Evolutionary conservation across 1,140 invertebrate genomes (phyloP).

Genomic region (Papilio xuthus): DNA sequence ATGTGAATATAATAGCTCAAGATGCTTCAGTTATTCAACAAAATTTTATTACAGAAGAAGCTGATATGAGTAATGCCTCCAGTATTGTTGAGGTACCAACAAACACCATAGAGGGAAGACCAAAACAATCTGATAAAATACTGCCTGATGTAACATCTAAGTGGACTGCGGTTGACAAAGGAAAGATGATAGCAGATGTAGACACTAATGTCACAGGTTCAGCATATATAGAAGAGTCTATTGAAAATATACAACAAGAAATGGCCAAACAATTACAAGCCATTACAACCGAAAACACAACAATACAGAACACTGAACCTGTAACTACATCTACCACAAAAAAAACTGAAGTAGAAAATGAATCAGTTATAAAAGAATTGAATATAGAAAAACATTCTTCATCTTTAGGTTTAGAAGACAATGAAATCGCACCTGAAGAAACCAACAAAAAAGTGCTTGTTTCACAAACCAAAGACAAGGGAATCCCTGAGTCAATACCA

Average conservation of each 20-base stretch:
- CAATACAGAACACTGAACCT: slow-evolving; percentile 3
- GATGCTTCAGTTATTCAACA: slow-evolving; percentile 45
- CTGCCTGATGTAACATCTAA: slow-evolving; percentile 70
- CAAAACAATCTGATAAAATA: slow-evolving; percentile 46
- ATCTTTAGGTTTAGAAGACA: background rate
- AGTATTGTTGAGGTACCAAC: slow-evolving; percentile 22
- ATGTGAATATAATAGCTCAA: slow-evolving; percentile 19
- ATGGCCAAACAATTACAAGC: slow-evolving; percentile 58
- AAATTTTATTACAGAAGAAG: slow-evolving; percentile 49
- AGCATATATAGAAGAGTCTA: slow-evolving; percentile 72
- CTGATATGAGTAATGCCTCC: background rate
- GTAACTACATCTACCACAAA: background rate
- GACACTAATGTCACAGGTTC: slow-evolving; percentile 40
- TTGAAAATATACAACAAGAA: slow-evolving; percentile 79
- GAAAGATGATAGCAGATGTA: slow-evolving; percentile 42
- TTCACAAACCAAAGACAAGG: background rate
- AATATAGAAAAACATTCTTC: background rate
- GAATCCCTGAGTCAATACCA: background rate
- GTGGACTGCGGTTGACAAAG: slow-evolving; percentile 77
- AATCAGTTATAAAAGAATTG: background rate
- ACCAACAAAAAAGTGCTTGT: background rate
- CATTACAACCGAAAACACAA: slow-evolving; percentile 22
- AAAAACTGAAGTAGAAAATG: background rate
- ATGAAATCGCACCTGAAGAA: background rate
- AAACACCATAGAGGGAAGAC: slow-evolving; percentile 38